Evolutionary conservation across 53 echinoderm and acorn worm genomes (phyloP), one percentile per base, ranked within the genome.

Genomic region (Patiria pectinifera): DNA sequence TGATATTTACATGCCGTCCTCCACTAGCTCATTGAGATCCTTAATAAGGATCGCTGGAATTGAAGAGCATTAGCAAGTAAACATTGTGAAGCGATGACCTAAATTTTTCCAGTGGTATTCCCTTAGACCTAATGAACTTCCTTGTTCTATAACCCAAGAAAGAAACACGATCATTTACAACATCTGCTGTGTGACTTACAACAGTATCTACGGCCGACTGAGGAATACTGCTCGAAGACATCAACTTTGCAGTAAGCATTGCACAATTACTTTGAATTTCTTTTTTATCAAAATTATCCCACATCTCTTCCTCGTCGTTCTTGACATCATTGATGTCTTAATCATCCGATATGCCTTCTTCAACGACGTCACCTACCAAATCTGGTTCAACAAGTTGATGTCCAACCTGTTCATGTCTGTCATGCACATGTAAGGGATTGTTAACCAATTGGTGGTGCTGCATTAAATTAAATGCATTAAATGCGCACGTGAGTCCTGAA

Each of bases 121-220:
- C 49, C 49, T 4, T 49, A 35, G 93, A 91, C n/a, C n/a, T n/a
- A n/a, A n/a, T n/a, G n/a, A n/a, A n/a, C n/a, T n/a, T n/a, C n/a
- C n/a, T n/a, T n/a, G n/a, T n/a, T n/a, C n/a, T n/a, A n/a, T n/a
- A n/a, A n/a, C n/a, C n/a, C n/a, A n/a, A n/a, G n/a, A n/a, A n/a
- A n/a, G n/a, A n/a, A n/a, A n/a, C n/a, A n/a, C n/a, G n/a, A n/a
- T n/a, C n/a, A n/a, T n/a, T n/a, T 23, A 60, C 49, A 15, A 93
- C 93, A 45, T 95, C 91, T 9, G 93, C 85, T 4, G 86, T 93
- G 48, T 95, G 93, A 45, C 59, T 90, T 49, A 93, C 95, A 93
- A 91, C 95, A 86, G 91, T 85, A 48, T 93, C 94, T 47, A 95
- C 19, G 19, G 92, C 48, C 6, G 94, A 75, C 48, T 94, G 85